Conservation (phyloP, 2,113 vertebrate species). For the Chloropsis hardwickii region DNA sequence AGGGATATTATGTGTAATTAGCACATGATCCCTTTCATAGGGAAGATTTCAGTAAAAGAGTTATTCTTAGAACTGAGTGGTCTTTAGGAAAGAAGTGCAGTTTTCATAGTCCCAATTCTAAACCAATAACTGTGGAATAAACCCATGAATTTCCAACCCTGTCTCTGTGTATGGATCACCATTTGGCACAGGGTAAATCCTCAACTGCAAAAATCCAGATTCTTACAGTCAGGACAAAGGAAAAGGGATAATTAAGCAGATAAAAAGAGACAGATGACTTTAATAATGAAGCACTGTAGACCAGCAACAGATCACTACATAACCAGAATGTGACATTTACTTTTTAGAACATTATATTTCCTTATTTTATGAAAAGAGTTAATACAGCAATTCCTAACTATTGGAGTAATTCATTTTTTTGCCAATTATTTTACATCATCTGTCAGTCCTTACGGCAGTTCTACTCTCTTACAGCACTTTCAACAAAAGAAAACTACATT, state of each 20-base stretch:
- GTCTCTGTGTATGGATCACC: not conserved
- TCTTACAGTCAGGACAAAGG: not conserved
- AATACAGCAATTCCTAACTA: not conserved
- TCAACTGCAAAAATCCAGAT: not conserved
- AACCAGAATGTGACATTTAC: not conserved
- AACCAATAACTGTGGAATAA: not conserved
- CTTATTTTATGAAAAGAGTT: not conserved
- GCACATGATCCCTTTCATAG: not conserved
- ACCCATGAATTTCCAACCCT: not conserved
- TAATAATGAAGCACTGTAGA: not conserved
- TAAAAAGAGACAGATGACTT: not conserved
- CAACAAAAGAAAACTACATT: not conserved
- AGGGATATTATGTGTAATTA: not conserved
- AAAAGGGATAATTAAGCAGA: not conserved
- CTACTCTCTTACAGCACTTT: not conserved
- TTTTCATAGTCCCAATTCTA: not conserved
- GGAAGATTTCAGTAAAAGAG: not conserved
- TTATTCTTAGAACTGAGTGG: not conserved
- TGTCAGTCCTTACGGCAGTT: not conserved
- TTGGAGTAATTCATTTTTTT: not conserved
- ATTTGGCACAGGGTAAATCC: not conserved
- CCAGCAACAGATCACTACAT: not conserved
- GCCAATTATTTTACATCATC: not conserved
- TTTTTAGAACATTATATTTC: not conserved
- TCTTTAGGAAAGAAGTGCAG: not conserved